Base-by-base conservation (phyloP, 2,113 vertebrate genomes). In the Channa maculata region DNA sequence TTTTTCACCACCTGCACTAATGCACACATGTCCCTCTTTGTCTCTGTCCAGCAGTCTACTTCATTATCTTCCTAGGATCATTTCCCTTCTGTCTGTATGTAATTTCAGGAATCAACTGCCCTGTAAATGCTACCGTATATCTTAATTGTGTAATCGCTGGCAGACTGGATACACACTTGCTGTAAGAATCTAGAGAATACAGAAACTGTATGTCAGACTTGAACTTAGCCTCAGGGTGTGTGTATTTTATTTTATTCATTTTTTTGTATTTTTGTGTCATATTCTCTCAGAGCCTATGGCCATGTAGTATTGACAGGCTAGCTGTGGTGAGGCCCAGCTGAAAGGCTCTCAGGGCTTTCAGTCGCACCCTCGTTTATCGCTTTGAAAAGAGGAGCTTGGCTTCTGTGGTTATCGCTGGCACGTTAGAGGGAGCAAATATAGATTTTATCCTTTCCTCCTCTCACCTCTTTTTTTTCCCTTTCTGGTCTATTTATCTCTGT, bases 381-480 rank as follows among this genome's bases (percentile, higher is more conserved):
- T 91, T 82, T 92, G 86, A 91, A 91, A 92, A 90, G 88, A 84
- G 80, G 77, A 86, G 71, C 75, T 72, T 82, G 83, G 87, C 86
- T 87, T 86, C 84, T 80, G 81, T 80, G 86, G 85, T 93, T 91
- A 91, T 90, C 77, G 39, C 77, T 67, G 75, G 68, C 86, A 81
- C 68, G 79, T 87, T 83, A 83, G 85, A 85, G 89, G 80, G 77
- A 83, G 73, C 79, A 81, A 91, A 91, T 92, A 93, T 88, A 90
- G 92, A 93, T 93, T 92, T 91, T 85, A 87, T 89, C 81, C 75
- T 77, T 85, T 84, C 83, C 75, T 79, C 83, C 84, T 87, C 83
- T 77, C 83, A 82, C 81, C 71, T 79, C 59, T 65, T 64, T 73
- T 76, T 69, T 15, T 69, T 50, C 5, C n/a, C 66, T 61, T 71